Base-by-base conservation (phyloP, 2,888 invertebrate genomes). In the Drosophila koepferae region DNA sequence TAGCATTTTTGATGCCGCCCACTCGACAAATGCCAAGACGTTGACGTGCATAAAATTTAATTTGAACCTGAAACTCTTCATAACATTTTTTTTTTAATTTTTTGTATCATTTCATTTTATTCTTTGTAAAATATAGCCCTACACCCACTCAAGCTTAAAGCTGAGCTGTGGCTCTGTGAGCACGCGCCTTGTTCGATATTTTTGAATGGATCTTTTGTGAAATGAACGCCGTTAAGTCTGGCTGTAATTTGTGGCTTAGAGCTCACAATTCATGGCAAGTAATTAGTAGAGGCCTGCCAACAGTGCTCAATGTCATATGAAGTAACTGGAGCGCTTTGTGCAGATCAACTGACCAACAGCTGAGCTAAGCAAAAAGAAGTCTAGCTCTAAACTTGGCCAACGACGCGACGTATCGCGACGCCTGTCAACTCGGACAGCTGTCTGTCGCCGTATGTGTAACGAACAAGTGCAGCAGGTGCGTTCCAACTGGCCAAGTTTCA, bases 401-500 rank as follows among this genome's bases (percentile, higher is more conserved):
- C n/a, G 34, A 23, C 23, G 23, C 23, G 23, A 28, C 28, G 28
- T 6, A 4, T 28, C 28, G 6, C 28, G 28, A 28, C 28, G 28
- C 10, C 55, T 66, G 56, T 71, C 43, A 31, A 59, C 46, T 48
- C 18, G 59, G 67, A 70, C 78, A 55, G 63, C 49, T 68, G 68
- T 72, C 55, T 40, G 65, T 60, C 63, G 38, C 12, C 44, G 41
- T 3, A 23, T 59, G 46, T 34, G 36, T 31, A 46, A 41, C 58
- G 41, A 49, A 41, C 61, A 56, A 62, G 63, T 77, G 74, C 60
- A 56, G 46, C 54, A 44, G 67, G 53, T 63, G 56, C 20, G 34
- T 82, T 80, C 77, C 83, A 86, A 64, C 51, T 68, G 86, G 71
- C 66, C 69, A 82, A 55, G 86, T 76, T 76, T 85, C 87, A 74